Conservation (phyloP, 2,113 vertebrate species). For the Alces alces region DNA sequence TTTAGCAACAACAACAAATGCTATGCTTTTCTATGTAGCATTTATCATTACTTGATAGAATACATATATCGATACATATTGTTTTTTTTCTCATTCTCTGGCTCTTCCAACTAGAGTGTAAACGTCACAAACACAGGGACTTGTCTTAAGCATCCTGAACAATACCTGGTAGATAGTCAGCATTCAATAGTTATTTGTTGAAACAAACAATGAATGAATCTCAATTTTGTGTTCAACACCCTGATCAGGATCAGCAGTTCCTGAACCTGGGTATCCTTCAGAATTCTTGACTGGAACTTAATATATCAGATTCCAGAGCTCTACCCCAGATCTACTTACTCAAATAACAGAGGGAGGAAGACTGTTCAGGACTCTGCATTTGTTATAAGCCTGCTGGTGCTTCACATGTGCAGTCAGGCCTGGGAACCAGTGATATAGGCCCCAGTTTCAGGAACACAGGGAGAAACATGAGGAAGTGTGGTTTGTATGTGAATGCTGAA, state of each 20-base stretch:
- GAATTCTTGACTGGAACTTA: background rate
- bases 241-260: background rate
- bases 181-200: background rate
- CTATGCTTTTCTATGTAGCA: background rate
- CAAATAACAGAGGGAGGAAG: background rate
- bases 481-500: background rate
- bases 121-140: background rate
- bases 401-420: background rate
- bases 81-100: background rate
- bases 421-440: background rate
- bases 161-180: background rate
- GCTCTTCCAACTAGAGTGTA: background rate
- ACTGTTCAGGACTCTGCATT: background rate
- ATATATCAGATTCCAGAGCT: background rate
- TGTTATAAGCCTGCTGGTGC: background rate
- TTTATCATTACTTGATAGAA: background rate
- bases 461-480: background rate
- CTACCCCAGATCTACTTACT: background rate
- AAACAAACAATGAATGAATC: background rate
- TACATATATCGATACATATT: background rate
- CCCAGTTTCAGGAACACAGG: background rate
- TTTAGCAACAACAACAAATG: background rate
- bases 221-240: background rate
- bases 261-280: background rate
- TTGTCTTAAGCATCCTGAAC: background rate